Evolutionary conservation across 2,113 vertebrate genomes (phyloP).

Genomic region (Cyphomyrus discorhynchus): DNA sequence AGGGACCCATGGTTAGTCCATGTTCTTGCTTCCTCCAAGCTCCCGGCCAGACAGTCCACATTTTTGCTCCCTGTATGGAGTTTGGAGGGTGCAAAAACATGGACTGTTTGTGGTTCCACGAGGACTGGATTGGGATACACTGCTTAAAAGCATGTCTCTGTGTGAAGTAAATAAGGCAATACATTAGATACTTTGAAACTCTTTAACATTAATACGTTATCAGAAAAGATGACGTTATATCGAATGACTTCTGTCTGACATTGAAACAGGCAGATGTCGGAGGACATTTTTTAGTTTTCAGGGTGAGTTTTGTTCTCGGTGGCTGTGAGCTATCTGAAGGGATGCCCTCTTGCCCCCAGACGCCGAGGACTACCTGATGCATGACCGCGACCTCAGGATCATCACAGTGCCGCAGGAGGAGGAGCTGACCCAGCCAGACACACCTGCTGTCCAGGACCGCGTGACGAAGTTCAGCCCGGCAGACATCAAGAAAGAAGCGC

Average conservation of each 20-base stretch:
- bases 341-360: background rate
- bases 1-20: background rate
- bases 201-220: background rate
- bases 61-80: background rate
- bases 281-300: background rate
- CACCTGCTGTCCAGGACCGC: background rate
- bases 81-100: background rate
- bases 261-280: background rate
- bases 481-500: constrained; percentile 18
- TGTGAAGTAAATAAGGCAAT: background rate
- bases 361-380: constrained; percentile 19
- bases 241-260: background rate
- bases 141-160: background rate
- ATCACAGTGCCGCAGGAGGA: constrained; percentile 24
- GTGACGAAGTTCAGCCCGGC: constrained; percentile 19
- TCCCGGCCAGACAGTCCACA: background rate
- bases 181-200: background rate
- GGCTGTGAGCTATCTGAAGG: background rate
- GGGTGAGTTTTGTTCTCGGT: background rate
- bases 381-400: constrained; percentile 17
- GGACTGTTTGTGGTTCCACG: background rate
- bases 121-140: background rate
- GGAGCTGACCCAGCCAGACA: background rate
- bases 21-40: background rate
- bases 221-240: background rate